Evolutionary conservation across 1,140 invertebrate genomes (phyloP).

Genomic region (Diploscapter pachys): DNA sequence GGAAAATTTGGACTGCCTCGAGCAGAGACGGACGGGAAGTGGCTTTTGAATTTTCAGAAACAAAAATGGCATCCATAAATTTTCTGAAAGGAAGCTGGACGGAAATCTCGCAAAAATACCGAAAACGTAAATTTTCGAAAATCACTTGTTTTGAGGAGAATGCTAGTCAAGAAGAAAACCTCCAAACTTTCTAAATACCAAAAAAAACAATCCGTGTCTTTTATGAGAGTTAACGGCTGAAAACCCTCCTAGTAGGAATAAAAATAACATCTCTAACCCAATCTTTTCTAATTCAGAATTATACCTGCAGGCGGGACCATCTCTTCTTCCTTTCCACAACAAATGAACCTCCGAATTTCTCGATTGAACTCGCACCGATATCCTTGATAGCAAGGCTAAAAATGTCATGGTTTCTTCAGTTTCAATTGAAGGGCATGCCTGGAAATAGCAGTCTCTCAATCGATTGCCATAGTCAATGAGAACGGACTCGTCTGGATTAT

Average conservation of each 20-base stretch:
- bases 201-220: no score
- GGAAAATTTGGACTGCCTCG: no score
- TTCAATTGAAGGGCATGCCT: background rate
- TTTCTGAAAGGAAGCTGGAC: no score
- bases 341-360: conserved; percentile 40
- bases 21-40: no score
- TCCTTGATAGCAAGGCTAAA: conserved; percentile 35
- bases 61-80: no score
- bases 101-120: background rate
- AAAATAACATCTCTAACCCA: conserved; percentile 6
- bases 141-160: no score
- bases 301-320: conserved; percentile 31
- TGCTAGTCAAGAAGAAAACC: no score
- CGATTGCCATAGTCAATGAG: conserved; percentile 43
- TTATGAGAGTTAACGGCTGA: background rate
- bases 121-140: background rate
- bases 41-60: no score
- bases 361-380: conserved; percentile 40
- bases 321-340: conserved; percentile 34
- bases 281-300: background rate
- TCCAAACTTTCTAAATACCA: no score
- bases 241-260: conserved; percentile 1
- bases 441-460: conserved; percentile 38
- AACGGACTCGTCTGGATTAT: conserved; percentile 39
- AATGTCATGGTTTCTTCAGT: background rate